Conservation (phyloP, 2,113 vertebrate genomes). For the Mobula birostris region DNA sequence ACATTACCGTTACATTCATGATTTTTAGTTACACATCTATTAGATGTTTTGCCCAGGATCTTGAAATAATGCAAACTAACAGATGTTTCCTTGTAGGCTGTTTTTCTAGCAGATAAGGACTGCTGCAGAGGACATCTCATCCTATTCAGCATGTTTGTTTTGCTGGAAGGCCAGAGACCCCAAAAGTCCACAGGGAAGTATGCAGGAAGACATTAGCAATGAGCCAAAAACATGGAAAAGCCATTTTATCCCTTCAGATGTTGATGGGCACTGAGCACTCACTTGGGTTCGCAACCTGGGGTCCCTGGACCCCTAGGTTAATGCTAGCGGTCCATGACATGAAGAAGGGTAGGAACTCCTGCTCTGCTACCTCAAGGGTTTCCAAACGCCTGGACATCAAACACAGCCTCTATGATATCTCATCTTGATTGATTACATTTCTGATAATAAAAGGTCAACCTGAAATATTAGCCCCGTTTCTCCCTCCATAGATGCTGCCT, state of each 20-base stretch:
- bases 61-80: background rate
- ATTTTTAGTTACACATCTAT: background rate
- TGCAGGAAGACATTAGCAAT: background rate
- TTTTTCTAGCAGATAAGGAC: constrained; percentile 24
- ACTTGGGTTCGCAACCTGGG: no score
- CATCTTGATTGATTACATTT: no score
- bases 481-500: no score
- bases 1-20: background rate
- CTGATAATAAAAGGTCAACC: no score
- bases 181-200: background rate
- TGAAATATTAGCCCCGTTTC: no score
- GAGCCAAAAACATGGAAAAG: background rate
- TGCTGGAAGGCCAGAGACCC: background rate
- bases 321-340: no score
- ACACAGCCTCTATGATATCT: no score
- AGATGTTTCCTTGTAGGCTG: background rate
- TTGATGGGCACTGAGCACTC: background rate
- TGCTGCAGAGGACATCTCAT: background rate
- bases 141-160: background rate
- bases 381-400: no score
- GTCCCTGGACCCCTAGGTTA: no score
- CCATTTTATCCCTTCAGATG: background rate
- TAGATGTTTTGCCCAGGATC: background rate
- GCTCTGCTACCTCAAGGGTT: no score
- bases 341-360: no score